Percentiles rank a stretch among this genome's conserved stretches.
These are phyloP conservation scores for Leptestheria dahalacensis DNA, from an alignment of 1,140 invertebrate genomes.

Conservation along the genomic window DNA sequence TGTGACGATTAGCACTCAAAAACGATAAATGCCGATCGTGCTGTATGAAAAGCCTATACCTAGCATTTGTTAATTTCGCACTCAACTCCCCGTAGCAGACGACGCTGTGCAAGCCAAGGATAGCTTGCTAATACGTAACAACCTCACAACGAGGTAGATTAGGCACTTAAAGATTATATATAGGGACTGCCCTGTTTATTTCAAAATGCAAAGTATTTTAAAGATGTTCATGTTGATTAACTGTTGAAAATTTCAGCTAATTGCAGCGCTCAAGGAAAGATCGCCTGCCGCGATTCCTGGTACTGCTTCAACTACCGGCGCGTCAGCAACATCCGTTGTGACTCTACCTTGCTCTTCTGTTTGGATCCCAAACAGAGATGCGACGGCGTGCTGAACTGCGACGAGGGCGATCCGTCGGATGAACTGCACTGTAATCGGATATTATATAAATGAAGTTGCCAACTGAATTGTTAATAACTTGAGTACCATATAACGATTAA, in stretches of 20 bases:
- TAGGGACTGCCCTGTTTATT: not conserved
- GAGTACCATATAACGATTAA: no score
- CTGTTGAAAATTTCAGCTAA: not conserved
- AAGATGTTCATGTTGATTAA: not conserved
- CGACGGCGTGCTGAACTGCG: slow-evolving; percentile 13
- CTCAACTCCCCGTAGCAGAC: no score
- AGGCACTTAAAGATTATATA: not conserved
- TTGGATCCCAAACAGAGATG: slow-evolving; percentile 6
- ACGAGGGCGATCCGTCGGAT: slow-evolving; percentile 14
- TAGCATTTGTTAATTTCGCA: no score
- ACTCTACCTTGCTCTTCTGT: slow-evolving; percentile 9
- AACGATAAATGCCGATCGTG: no score
- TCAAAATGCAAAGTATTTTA: not conserved
- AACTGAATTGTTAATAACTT: no score
- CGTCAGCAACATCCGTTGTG: slow-evolving; percentile 7
- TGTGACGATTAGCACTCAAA: no score
- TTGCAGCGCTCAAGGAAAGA: slow-evolving; percentile 8
- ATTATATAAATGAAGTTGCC: no score
- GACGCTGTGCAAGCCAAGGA: no score
- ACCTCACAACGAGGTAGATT: no score
- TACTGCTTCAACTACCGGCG: slow-evolving; percentile 11
- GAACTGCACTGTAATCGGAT: slow-evolving; percentile 13
- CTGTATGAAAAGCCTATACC: no score
- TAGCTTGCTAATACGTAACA: no score
- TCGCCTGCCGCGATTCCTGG: slow-evolving; percentile 3